These are phyloP conservation scores for Venustoraphidia nigricollis DNA, from an alignment of 2,888 invertebrate genomes.

Conservation along the genomic window DNA sequence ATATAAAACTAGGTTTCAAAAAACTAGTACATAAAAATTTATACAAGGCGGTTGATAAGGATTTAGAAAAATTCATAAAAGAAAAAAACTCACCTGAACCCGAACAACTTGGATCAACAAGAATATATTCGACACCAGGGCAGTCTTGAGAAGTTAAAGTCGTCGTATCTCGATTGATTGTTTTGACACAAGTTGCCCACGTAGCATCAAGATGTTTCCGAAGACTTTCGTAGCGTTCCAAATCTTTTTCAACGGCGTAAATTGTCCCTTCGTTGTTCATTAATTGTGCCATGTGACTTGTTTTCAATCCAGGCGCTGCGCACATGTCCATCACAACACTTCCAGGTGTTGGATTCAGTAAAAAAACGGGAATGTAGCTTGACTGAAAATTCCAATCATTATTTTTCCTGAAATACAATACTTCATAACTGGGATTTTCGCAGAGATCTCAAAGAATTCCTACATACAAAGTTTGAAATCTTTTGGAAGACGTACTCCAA, in stretches of 20 bases:
- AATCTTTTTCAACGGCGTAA: slow-evolving; percentile 67
- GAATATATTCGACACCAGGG: slow-evolving; percentile 66
- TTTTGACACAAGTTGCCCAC: slow-evolving; percentile 50
- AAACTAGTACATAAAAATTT: neutral
- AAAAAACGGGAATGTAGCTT: slow-evolving; percentile 72
- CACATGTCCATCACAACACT: slow-evolving; percentile 82
- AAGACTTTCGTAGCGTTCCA: slow-evolving; percentile 46
- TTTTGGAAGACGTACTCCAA: neutral
- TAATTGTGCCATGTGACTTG: slow-evolving; percentile 73
- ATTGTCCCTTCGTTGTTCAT: slow-evolving; percentile 65
- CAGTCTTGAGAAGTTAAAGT: slow-evolving; percentile 41
- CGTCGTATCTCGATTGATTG: slow-evolving; percentile 57
- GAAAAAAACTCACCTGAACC: slow-evolving; percentile 58
- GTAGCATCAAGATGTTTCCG: slow-evolving; percentile 44
- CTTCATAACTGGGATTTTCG: no score
- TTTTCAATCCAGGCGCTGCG: slow-evolving; percentile 96
- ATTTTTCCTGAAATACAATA: no score
- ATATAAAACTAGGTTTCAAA: slow-evolving; percentile 7
- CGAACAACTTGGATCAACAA: slow-evolving; percentile 96
- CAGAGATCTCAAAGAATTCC: no score
- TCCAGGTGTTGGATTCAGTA: slow-evolving; percentile 59
- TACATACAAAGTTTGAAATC: no score
- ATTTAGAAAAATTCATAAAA: no score
- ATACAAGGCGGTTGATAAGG: no score
- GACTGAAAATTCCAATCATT: slow-evolving; percentile 41